These are phyloP conservation scores for Luffia ferchaultella DNA, from an alignment of 2,888 invertebrate genomes.

Conservation along the genomic window DNA sequence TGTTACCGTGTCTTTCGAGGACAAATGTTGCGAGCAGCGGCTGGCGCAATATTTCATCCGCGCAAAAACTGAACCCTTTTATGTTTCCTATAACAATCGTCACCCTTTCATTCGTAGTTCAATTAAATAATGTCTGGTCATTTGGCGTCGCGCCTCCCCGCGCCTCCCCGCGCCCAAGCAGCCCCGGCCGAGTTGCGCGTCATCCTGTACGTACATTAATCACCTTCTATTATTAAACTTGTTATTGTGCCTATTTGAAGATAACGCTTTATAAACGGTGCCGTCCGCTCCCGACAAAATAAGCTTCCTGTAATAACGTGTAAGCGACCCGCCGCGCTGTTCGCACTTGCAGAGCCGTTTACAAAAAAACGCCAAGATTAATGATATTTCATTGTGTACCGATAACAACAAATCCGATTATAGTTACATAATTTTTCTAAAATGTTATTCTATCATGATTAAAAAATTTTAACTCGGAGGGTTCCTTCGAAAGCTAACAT, in stretches of 20 bases:
- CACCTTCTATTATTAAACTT: slow-evolving; percentile 60
- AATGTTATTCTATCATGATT: not conserved
- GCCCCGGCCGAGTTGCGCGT: slow-evolving; percentile 44
- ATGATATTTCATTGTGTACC: slow-evolving; percentile 27
- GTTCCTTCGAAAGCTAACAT: too few species aligned
- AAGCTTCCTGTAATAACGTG: slow-evolving; percentile 61
- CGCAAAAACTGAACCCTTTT: slow-evolving; percentile 54
- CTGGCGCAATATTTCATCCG: slow-evolving; percentile 60
- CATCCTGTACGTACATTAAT: slow-evolving; percentile 63
- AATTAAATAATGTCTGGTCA: slow-evolving; percentile 68
- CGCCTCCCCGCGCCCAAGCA: slow-evolving; percentile 13
- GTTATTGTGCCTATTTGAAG: slow-evolving; percentile 64
- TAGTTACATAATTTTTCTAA: not conserved
- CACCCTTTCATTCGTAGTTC: slow-evolving; percentile 63
- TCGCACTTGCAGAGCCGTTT: slow-evolving; percentile 24
- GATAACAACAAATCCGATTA: slow-evolving; percentile 19
- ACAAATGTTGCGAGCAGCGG: slow-evolving; percentile 61
- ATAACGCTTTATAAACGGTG: slow-evolving; percentile 64
- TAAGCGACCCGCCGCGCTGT: slow-evolving; percentile 32
- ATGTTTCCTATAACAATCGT: slow-evolving; percentile 60
- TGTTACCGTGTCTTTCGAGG: slow-evolving; percentile 27
- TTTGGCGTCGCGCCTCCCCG: slow-evolving; percentile 40
- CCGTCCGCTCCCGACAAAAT: slow-evolving; percentile 57
- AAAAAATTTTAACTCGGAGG: too few species aligned
- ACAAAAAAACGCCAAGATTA: slow-evolving; percentile 43